Base-by-base conservation (phyloP, 2,113 vertebrate genomes). In the Siniperca chuatsi region DNA sequence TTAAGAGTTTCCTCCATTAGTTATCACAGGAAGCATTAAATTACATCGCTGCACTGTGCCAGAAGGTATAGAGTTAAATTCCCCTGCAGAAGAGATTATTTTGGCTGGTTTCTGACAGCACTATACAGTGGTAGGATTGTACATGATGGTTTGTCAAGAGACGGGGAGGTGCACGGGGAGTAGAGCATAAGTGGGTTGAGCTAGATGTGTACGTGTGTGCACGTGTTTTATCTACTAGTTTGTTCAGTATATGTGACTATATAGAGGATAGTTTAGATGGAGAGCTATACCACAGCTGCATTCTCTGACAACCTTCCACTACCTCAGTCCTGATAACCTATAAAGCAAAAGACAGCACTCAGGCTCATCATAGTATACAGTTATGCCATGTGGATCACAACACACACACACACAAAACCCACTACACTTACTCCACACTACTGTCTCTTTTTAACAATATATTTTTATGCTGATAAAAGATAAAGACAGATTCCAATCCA, bases 1-100 rank as follows among this genome's bases (percentile, higher is more conserved):
- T 96, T 94, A 95, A 96, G 95, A 96, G 93, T 96, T 96, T 95
- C 92, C 94, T 90, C 92, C 89, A 94, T 96, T 96, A 95, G 95
- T 94, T 95, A 96, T 95, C 94, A 94, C 93, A 94, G 92, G 90
- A 91, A 92, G 93, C 94, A 93, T 94, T 95, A 95, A 94, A 95
- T 94, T 95, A 93, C 94, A 93, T 93, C 88, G 52, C 82, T 81
- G 75, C 88, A 86, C 91, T 90, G 90, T 90, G 92, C 91, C 88
- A 94, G 93, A 92, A 96, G 95, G 95, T 95, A 94, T 91, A 90
- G 92, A 94, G 94, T 95, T 94, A 94, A 96, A 96, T 95, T 95
- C 93, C 94, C 87, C 92, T 86, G 91, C 90, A 94, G 92, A 90
- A 87, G 89, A 95, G 94, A 95, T 96, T 96, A 96, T 93, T 93